Evolutionary conservation across 2,797 vertebrate genomes (phyloP), one percentile per base, ranked within the genome.

Genomic region (Oreortyx pictus): DNA sequence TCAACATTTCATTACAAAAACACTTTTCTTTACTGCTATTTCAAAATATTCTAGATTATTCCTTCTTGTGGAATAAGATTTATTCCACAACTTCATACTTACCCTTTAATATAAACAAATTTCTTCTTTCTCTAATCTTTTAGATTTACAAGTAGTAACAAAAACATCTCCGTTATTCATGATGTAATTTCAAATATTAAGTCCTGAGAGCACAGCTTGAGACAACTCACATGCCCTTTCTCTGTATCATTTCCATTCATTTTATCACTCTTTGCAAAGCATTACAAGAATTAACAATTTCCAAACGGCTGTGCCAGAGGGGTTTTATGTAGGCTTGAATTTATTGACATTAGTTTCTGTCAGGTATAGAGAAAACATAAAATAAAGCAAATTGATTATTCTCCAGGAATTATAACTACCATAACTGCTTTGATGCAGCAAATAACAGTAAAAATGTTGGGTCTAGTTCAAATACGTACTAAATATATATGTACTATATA

Each of bases 211-310:
- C 29, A 23, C 22, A 60, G 19, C 23, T 85, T 66, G 31, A 88
- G 46, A 83, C 27, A 72, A 91, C 68, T 75, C 41, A 67, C 27
- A 89, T 19, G 37, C 4, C 7, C 9, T 11, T 8, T 72, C 29
- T 88, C 33, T 88, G 14, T 67, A 29, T 57, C 88, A 78, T 78
- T 95, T 90, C 59, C 24, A 81, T 68, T 11, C 11, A 13, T 85
- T 91, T 86, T 49, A 68, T 66, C 43, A 75, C 17, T 82, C 68
- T 25, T 19, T 79, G 54, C 37, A 81, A 89, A 82, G 22, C 77
- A 79, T 74, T 86, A 91, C 31, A 64, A 80, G 64, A 78, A 91
- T 90, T 76, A 92, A 85, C 39, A 56, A 82, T 83, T 86, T 79
- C 57, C 24, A 79, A n/a, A 60, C 41, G 47, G 73, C 67, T 43